These are phyloP conservation scores for Tethya wilhelma DNA, from an alignment of 37 sponge, comb jelly and placozoan species.

Conservation along the genomic window DNA sequence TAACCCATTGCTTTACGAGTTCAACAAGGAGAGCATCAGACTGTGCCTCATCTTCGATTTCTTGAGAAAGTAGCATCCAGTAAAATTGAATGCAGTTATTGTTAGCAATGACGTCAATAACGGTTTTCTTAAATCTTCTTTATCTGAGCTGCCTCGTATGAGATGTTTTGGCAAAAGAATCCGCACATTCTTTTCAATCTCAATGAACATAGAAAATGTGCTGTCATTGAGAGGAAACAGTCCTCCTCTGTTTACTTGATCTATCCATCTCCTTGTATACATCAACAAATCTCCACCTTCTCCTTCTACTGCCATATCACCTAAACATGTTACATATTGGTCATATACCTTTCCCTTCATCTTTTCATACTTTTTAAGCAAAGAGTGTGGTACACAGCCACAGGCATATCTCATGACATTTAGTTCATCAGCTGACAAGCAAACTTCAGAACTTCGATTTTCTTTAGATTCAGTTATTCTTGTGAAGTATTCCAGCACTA, in stretches of 20 bases:
- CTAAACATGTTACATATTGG: background rate
- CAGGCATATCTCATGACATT: background rate
- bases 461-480: constrained; percentile 26
- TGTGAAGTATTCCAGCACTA: constrained; percentile 18
- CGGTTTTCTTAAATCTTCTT: background rate
- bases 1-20: too few relatives aligned
- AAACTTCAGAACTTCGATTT: background rate
- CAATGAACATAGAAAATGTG: constrained; percentile 18
- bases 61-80: too few relatives aligned
- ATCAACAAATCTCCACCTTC: background rate
- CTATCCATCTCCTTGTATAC: constrained; percentile 40
- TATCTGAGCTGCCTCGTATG: background rate
- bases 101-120: background rate
- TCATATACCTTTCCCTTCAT: background rate
- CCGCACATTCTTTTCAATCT: constrained; percentile 21
- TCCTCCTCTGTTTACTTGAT: constrained; percentile 44
- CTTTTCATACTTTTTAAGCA: constrained; percentile 41
- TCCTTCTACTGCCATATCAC: background rate
- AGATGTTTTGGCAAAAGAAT: background rate
- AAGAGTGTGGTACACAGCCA: constrained; percentile 33
- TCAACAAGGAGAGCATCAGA: too few relatives aligned
- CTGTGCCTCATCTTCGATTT: too few relatives aligned
- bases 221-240: constrained; percentile 51
- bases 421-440: background rate
- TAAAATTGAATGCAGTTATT: background rate